Evolutionary conservation across 2,113 vertebrate genomes (phyloP).

Genomic region (Podarcis cretensis): DNA sequence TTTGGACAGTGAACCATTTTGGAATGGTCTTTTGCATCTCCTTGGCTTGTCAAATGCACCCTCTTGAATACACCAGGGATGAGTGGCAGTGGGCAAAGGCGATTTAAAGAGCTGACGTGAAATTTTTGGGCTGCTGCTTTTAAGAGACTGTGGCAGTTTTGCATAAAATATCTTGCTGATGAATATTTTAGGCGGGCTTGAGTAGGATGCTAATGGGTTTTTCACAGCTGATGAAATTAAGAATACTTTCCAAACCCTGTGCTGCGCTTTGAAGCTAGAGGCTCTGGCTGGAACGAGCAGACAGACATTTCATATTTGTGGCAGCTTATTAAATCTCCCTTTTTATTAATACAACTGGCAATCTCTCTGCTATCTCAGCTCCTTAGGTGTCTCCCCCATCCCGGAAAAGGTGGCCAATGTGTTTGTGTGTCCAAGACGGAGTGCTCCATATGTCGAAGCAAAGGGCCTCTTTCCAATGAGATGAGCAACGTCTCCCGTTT

Average conservation of each 20-base stretch:
- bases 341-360: background rate
- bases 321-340: background rate
- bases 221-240: constrained; percentile 55
- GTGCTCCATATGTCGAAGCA: background rate
- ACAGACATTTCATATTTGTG: background rate
- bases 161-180: constrained; percentile 38
- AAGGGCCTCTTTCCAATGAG: background rate
- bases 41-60: background rate
- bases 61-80: accelerated
- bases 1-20: background rate
- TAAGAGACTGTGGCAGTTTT: constrained; percentile 14
- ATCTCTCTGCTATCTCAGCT: background rate
- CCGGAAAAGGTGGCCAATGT: background rate
- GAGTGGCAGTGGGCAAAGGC: accelerated
- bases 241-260: background rate
- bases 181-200: constrained; percentile 51
- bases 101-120: background rate
- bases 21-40: no score
- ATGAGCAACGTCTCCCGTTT: background rate
- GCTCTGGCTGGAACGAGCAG: background rate
- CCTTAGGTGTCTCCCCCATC: no score
- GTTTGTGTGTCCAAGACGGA: background rate
- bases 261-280: constrained; percentile 26
- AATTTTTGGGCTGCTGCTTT: constrained; percentile 28
- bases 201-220: constrained; percentile 38